Percentiles rank a stretch among this genome's conserved stretches.
Evolutionary conservation across 1,140 invertebrate genomes (phyloP).

Genomic region (Pteromalus puparum): DNA sequence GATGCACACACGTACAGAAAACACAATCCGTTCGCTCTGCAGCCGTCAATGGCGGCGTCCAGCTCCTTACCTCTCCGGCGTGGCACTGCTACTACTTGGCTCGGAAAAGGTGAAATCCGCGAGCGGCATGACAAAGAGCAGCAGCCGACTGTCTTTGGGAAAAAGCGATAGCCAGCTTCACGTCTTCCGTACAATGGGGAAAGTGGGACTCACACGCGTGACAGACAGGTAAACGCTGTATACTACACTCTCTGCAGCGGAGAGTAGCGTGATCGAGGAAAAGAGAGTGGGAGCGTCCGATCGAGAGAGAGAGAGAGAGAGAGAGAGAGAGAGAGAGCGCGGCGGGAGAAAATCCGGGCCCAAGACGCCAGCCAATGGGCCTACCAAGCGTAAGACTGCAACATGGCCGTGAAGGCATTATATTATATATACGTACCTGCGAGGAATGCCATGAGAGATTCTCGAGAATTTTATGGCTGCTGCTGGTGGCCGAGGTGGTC

Average conservation of each 20-base stretch:
- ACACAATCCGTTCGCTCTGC: neutral
- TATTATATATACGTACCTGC: neutral
- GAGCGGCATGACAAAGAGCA: neutral
- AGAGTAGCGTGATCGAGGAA: neutral
- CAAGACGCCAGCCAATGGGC: neutral
- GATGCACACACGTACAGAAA: no score
- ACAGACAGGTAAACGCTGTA: neutral
- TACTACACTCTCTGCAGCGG: neutral
- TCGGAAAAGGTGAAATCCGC: slow-evolving; percentile 40
- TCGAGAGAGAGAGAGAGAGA: neutral
- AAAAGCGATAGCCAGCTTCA: neutral
- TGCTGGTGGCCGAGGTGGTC: neutral
- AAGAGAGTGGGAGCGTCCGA: slow-evolving; percentile 2
- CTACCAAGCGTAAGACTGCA: neutral
- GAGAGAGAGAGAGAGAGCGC: neutral
- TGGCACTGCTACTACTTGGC: slow-evolving; percentile 1
- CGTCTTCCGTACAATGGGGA: slow-evolving; percentile 7
- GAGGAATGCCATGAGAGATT: neutral
- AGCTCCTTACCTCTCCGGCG: slow-evolving; percentile 57
- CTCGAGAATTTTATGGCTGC: neutral
- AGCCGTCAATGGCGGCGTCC: slow-evolving; percentile 33
- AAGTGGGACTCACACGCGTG: slow-evolving; percentile 34
- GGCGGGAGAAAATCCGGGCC: slow-evolving; percentile 35
- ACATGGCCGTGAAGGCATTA: neutral
- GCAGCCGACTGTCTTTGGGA: neutral